These are phyloP conservation scores for Sinohyriopsis cumingii DNA, from an alignment of 2,888 invertebrate species.

Conservation along the genomic window DNA sequence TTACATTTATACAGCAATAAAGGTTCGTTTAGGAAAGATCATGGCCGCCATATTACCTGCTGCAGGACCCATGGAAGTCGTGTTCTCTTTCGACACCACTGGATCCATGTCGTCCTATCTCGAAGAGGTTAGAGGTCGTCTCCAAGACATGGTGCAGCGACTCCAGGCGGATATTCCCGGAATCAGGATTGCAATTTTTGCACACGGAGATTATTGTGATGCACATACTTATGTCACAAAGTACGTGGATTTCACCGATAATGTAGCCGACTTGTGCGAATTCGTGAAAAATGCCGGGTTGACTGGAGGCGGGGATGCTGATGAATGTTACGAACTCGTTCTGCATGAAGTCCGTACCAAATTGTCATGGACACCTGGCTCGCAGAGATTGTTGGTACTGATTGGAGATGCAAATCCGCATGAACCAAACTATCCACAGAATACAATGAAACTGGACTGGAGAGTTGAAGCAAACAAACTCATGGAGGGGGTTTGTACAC, in stretches of 20 bases:
- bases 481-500: conserved; percentile 6
- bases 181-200: conserved; percentile 63
- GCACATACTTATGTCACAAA: conserved; percentile 54
- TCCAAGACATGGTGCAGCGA: conserved; percentile 59
- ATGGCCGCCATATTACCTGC: too few species aligned
- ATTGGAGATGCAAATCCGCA: conserved; percentile 50
- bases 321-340: conserved; percentile 33
- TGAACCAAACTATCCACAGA: conserved; percentile 25
- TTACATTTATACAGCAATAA: too few species aligned
- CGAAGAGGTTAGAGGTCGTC: conserved; percentile 45
- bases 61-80: conserved; percentile 49
- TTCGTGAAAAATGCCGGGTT: conserved; percentile 43
- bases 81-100: conserved; percentile 67
- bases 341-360: conserved; percentile 42
- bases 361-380: conserved; percentile 47
- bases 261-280: conserved; percentile 42
- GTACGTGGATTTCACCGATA: conserved; percentile 49
- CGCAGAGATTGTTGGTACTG: conserved; percentile 47
- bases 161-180: conserved; percentile 62
- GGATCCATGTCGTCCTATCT: conserved; percentile 61
- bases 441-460: conserved; percentile 47
- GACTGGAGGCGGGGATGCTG: conserved; percentile 47
- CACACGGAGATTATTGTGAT: conserved; percentile 69
- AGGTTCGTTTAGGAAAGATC: too few species aligned
- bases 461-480: conserved; percentile 18